phyloP scores from a whole-genome alignment of 2,888 invertebrate species.

The Ectemnius cavifrons region DNA sequence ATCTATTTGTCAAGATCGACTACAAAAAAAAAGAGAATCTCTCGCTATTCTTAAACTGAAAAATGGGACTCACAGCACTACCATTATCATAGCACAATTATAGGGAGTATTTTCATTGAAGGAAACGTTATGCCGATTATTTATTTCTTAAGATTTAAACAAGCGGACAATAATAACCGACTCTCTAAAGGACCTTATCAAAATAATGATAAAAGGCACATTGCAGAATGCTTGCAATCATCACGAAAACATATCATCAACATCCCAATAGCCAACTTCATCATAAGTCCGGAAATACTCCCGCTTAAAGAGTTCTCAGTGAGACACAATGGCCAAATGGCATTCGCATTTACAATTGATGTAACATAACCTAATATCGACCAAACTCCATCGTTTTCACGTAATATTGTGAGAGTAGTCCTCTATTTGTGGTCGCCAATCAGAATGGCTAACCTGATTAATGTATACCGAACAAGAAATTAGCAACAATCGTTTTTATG shows the following conservation, averaged over 20 bases:
- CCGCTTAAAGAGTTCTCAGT: conserved; percentile 25
- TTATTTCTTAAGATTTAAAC: neutral
- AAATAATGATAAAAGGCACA: too few species aligned
- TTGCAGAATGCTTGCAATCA: too few species aligned
- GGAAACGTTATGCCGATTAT: too few species aligned
- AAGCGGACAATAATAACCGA: conserved; percentile 53
- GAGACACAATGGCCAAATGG: conserved; percentile 2
- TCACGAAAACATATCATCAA: conserved; percentile 9
- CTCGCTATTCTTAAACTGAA: too few species aligned
- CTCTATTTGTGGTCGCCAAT: neutral
- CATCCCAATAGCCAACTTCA: conserved; percentile 27
- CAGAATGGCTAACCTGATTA: conserved; percentile 18
- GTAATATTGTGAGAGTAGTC: too few species aligned
- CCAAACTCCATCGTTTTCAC: neutral
- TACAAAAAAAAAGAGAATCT: too few species aligned
- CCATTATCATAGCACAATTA: too few species aligned
- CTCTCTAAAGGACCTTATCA: too few species aligned
- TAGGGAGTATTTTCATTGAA: conserved; percentile 41
- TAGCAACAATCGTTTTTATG: too few species aligned
- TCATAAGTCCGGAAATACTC: conserved; percentile 26
- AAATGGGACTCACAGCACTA: too few species aligned
- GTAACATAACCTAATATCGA: conserved; percentile 16
- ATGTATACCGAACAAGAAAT: conserved; percentile 8
- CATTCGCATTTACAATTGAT: neutral
- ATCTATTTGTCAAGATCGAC: too few species aligned